These are phyloP conservation scores for Lanistes nyassanus DNA, from an alignment of 1,140 invertebrate species.

Conservation along the genomic window DNA sequence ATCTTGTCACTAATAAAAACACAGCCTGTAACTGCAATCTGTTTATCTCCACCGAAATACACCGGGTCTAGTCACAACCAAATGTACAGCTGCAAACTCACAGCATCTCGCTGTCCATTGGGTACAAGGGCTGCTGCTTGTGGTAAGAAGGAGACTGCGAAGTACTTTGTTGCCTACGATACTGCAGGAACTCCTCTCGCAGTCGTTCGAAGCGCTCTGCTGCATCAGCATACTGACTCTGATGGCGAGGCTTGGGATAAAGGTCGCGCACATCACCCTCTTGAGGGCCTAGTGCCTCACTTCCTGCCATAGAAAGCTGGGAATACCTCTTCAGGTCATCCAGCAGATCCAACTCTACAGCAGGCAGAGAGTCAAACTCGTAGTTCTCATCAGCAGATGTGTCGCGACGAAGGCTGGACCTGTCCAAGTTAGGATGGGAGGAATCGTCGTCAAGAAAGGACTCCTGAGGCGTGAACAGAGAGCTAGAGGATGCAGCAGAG, in stretches of 20 bases:
- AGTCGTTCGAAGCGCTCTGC: slow-evolving; percentile 91
- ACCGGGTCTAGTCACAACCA: too few species aligned
- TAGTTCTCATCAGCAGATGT: slow-evolving; percentile 94
- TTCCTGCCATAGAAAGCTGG: slow-evolving; percentile 64
- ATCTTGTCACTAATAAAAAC: too few species aligned
- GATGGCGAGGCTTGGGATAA: slow-evolving; percentile 71
- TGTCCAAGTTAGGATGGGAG: slow-evolving; percentile 38
- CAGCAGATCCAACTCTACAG: slow-evolving; percentile 59
- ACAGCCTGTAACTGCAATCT: too few species aligned
- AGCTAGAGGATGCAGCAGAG: slow-evolving; percentile 44
- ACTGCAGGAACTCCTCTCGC: slow-evolving; percentile 95
- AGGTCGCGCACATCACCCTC: slow-evolving; percentile 60
- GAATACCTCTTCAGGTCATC: slow-evolving; percentile 57
- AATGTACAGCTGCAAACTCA: slow-evolving; percentile 23
- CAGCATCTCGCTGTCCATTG: slow-evolving; percentile 63
- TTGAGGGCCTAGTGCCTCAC: slow-evolving; percentile 50
- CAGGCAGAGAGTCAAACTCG: slow-evolving; percentile 81
- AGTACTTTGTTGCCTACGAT: slow-evolving; percentile 76
- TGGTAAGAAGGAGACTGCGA: slow-evolving; percentile 7
- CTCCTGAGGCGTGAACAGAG: slow-evolving; percentile 42
- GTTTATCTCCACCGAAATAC: too few species aligned
- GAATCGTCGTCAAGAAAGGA: slow-evolving; percentile 54
- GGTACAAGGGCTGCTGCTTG: slow-evolving; percentile 31
- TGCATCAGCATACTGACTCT: slow-evolving; percentile 67
- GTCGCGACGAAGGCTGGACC: slow-evolving; percentile 70